Conservation (phyloP, 2,113 vertebrate species). For the Trichechus manatus region DNA sequence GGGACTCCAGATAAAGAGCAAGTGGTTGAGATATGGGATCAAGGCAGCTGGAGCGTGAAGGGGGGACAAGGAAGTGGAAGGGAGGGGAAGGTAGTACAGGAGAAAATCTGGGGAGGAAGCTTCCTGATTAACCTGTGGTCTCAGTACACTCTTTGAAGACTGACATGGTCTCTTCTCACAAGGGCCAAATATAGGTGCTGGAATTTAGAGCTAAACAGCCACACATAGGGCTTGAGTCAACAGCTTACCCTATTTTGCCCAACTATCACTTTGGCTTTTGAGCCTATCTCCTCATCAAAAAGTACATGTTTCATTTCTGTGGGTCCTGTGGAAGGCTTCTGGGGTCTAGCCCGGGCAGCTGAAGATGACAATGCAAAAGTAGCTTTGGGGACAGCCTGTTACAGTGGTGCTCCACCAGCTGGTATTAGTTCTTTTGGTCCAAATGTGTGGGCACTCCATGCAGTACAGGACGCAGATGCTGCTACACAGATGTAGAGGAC, state of each 20-base stretch:
- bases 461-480: background rate
- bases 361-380: background rate
- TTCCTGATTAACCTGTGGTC: background rate
- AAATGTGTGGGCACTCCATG: background rate
- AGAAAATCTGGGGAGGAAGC: background rate
- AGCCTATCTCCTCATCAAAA: background rate
- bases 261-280: no score
- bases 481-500: background rate
- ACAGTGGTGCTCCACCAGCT: background rate
- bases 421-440: background rate
- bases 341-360: background rate
- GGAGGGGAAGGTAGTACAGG: background rate
- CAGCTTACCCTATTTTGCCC: background rate
- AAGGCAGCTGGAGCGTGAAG: background rate
- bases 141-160: background rate
- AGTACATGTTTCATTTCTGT: background rate
- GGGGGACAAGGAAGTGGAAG: accelerated
- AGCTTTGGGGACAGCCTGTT: background rate
- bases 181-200: background rate
- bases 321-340: background rate
- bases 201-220: background rate
- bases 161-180: background rate
- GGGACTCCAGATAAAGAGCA: background rate
- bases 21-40: accelerated
- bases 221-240: background rate